phyloP scores from a whole-genome alignment of 2,113 vertebrate genomes.

The Argyrosomus japonicus region DNA sequence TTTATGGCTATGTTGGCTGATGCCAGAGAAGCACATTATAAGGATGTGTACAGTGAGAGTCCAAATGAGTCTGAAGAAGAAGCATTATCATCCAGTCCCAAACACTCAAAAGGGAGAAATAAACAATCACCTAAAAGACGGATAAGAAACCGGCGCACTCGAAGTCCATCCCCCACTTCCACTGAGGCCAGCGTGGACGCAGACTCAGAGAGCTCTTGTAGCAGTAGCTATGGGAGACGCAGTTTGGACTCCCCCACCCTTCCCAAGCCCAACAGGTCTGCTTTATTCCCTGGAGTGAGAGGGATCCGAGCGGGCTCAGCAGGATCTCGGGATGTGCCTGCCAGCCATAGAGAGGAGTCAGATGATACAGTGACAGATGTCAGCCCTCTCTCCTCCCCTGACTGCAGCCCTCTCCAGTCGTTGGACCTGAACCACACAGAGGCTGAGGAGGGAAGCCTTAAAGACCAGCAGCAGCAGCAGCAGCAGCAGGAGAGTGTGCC shows the following conservation, averaged over 20 bases:
- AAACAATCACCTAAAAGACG: slow-evolving; percentile 80
- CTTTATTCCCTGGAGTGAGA: slow-evolving; percentile 76
- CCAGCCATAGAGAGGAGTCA: slow-evolving; percentile 79
- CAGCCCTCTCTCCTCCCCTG: slow-evolving; percentile 91
- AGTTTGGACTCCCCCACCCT: slow-evolving; percentile 74
- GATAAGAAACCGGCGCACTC: slow-evolving; percentile 68
- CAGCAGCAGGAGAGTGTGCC: slow-evolving; percentile 45
- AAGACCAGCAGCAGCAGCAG: slow-evolving; percentile 21
- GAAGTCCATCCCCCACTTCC: slow-evolving; percentile 78
- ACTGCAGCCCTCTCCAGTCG: slow-evolving; percentile 88
- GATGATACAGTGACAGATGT: slow-evolving; percentile 92
- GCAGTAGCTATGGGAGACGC: slow-evolving; percentile 75
- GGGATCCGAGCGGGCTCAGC: slow-evolving; percentile 68
- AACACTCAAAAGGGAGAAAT: slow-evolving; percentile 73
- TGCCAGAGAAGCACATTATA: slow-evolving; percentile 65
- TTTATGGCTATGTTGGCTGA: slow-evolving; percentile 77
- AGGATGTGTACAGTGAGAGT: slow-evolving; percentile 84
- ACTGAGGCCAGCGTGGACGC: slow-evolving; percentile 71
- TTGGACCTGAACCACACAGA: slow-evolving; percentile 80
- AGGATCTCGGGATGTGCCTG: slow-evolving; percentile 56
- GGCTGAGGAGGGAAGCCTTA: slow-evolving; percentile 25
- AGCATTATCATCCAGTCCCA: slow-evolving; percentile 34
- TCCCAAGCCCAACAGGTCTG: slow-evolving; percentile 45
- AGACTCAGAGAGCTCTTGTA: slow-evolving; percentile 83
- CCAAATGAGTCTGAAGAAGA: slow-evolving; percentile 87